phyloP scores from a whole-genome alignment of 2,113 vertebrate genomes.

The Rhinolophus sinicus region DNA sequence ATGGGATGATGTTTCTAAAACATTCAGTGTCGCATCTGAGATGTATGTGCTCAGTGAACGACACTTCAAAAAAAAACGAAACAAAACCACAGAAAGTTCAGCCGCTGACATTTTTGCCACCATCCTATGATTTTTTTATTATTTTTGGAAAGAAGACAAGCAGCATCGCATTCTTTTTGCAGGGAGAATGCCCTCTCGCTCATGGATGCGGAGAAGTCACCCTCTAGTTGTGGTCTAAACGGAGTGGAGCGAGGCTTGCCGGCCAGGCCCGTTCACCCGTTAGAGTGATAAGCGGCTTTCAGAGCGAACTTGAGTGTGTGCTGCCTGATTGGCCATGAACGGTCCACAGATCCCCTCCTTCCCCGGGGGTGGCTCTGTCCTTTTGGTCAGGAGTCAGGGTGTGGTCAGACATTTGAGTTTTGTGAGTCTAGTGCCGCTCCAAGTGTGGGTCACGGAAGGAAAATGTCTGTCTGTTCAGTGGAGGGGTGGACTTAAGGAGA shows the following conservation, averaged over 20 bases:
- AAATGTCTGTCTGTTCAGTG: neutral
- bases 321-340: neutral
- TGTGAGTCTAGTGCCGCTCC: neutral
- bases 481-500: neutral
- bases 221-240: neutral
- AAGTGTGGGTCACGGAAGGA: neutral
- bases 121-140: neutral
- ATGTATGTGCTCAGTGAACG: rapidly evolving
- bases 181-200: neutral
- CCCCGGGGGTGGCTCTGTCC: too few relatives aligned
- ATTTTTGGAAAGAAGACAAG: neutral
- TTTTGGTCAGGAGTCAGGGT: neutral
- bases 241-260: neutral
- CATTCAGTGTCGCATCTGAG: neutral
- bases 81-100: neutral
- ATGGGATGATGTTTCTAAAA: neutral
- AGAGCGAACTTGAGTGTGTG: rapidly evolving
- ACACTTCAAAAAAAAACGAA: neutral
- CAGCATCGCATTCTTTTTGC: neutral
- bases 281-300: neutral
- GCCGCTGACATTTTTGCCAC: neutral
- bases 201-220: neutral
- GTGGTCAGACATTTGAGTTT: neutral
- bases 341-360: neutral
- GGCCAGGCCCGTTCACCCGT: rapidly evolving